Conservation (phyloP, 2,113 vertebrate genomes). For the Girardinichthys multiradiatus region DNA sequence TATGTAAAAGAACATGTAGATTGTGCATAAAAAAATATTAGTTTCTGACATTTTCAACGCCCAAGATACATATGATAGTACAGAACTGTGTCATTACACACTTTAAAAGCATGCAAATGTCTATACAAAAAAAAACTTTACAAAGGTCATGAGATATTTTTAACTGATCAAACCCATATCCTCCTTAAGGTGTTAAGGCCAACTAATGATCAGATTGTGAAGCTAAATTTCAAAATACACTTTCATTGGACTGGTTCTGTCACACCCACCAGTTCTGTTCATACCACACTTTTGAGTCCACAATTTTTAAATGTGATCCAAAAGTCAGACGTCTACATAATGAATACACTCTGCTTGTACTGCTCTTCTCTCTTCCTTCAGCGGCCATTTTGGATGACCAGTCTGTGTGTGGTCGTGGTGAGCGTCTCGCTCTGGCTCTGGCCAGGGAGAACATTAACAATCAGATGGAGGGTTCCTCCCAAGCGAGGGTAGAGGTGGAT, state of each 20-base stretch:
- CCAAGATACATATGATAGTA: not conserved
- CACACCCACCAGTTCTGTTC: not conserved
- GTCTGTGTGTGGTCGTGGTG: slow-evolving; percentile 86
- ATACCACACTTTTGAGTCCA: not conserved
- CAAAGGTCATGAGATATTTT: not conserved
- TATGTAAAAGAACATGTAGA: no score
- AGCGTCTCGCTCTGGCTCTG: slow-evolving; percentile 87
- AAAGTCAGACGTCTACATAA: not conserved
- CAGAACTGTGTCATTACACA: not conserved
- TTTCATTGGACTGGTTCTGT: not conserved
- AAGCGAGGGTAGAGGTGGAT: slow-evolving; percentile 88
- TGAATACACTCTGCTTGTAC: not conserved
- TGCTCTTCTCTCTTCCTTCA: not conserved
- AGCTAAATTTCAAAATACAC: not conserved
- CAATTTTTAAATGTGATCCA: not conserved
- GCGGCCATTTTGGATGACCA: slow-evolving; percentile 87
- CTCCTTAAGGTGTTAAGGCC: not conserved
- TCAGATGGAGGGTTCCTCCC: slow-evolving; percentile 82
- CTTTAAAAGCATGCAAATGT: not conserved
- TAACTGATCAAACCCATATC: not conserved
- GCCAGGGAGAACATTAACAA: slow-evolving; percentile 91
- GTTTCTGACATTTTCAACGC: not conserved
- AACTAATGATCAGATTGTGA: not conserved
- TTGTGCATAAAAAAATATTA: not conserved
- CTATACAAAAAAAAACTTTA: not conserved